Percentiles rank a stretch among this genome's conserved stretches.
Conservation (phyloP, 2,113 vertebrate species). For the Phasianus colchicus region DNA sequence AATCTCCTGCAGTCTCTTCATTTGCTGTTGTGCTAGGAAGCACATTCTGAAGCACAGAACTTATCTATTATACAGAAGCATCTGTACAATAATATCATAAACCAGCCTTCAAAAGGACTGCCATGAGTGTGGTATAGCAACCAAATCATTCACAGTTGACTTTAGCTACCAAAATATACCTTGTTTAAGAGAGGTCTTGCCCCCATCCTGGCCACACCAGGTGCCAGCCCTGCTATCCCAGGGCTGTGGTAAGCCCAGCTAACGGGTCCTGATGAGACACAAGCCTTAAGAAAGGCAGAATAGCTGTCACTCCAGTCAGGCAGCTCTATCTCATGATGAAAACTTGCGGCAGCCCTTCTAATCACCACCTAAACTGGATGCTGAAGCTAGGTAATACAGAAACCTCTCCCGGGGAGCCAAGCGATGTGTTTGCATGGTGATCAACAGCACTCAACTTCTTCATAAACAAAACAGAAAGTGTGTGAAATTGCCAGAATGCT, state of each 20-base stretch:
- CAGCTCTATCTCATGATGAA: fast-evolving
- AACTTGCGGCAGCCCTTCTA: neutral
- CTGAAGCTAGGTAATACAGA: neutral
- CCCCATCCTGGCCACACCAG: neutral
- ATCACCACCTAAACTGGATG: neutral
- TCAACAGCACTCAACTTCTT: neutral
- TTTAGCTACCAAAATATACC: neutral
- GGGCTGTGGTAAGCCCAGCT: neutral
- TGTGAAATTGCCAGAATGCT: neutral
- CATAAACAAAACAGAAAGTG: neutral
- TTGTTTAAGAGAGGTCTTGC: neutral
- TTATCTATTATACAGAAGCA: neutral
- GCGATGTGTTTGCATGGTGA: neutral
- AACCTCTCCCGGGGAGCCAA: neutral
- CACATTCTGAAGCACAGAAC: fast-evolving
- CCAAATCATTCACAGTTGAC: neutral
- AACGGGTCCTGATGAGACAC: neutral
- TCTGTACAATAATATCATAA: conserved; percentile 20
- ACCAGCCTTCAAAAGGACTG: neutral
- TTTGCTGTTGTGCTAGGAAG: neutral
- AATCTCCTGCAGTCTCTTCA: neutral
- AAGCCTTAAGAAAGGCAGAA: neutral
- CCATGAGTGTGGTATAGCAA: conserved; percentile 8
- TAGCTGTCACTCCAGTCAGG: fast-evolving
- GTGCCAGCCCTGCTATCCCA: neutral